Evolutionary conservation across 2,797 vertebrate species (phyloP).

Genomic region (Notoglanidium macrostoma): DNA sequence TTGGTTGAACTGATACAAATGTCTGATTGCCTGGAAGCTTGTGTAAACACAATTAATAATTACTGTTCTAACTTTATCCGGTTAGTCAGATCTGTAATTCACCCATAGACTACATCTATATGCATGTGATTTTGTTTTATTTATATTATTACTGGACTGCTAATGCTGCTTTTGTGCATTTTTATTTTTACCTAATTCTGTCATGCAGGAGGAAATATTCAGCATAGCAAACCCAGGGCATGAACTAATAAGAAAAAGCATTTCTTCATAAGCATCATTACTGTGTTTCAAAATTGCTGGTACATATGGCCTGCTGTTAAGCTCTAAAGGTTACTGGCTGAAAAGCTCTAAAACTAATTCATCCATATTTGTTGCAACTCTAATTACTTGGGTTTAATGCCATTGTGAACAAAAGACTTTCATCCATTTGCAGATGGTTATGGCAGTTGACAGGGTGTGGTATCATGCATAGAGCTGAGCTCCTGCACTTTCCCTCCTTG

Average conservation of each 20-base stretch:
- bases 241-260: background rate
- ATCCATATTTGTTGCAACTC: background rate
- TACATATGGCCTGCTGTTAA: background rate
- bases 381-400: background rate
- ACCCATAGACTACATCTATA: background rate
- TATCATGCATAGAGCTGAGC: background rate
- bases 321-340: background rate
- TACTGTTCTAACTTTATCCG: background rate
- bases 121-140: background rate
- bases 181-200: background rate
- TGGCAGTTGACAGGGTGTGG: background rate
- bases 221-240: background rate
- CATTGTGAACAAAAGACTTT: background rate
- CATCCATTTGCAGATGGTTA: background rate
- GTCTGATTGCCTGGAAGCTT: background rate
- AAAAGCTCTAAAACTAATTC: background rate
- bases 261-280: too few species aligned
- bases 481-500: background rate
- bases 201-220: background rate
- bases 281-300: background rate
- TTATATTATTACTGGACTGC: background rate
- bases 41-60: background rate
- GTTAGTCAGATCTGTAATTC: background rate
- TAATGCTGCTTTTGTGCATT: background rate
- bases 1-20: background rate